A percentile compares a stretch with the other conserved stretches of the same genome.
Evolutionary conservation across 92 coral and sea anemone species (phyloP).

Genomic region (Bergia sp.): DNA sequence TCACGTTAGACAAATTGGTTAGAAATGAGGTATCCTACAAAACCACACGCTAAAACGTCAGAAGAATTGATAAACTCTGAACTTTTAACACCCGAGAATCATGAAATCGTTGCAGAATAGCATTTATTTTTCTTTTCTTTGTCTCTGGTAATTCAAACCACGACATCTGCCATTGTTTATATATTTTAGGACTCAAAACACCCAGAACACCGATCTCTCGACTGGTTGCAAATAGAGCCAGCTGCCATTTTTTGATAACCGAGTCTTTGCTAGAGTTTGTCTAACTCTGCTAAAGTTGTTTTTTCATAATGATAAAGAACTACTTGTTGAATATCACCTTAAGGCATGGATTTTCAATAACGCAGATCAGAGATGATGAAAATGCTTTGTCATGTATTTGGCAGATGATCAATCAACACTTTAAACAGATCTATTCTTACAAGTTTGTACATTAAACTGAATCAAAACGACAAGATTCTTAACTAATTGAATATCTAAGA

Average conservation of each 20-base stretch:
- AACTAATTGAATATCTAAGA: no score
- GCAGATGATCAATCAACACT: no score
- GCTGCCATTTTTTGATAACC: constrained; percentile 15
- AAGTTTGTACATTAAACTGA: no score
- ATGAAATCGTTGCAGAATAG: neutral
- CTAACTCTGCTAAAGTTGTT: neutral
- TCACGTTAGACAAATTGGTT: neutral
- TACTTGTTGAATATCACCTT: neutral
- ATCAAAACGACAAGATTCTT: no score
- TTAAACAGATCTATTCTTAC: no score
- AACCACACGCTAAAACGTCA: neutral
- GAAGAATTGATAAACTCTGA: neutral
- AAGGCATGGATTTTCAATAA: neutral
- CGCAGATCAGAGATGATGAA: neutral
- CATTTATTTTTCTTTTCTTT: constrained; percentile 3
- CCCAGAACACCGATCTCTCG: neutral
- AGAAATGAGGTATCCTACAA: neutral
- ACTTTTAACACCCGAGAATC: neutral
- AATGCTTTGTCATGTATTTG: no score
- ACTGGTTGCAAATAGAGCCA: constrained; percentile 21
- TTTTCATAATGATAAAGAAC: neutral
- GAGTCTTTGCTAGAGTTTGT: neutral
- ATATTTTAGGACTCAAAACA: neutral
- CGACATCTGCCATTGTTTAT: constrained; percentile 20
- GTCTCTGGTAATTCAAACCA: neutral